Evolutionary conservation across 2,113 vertebrate species (phyloP), one percentile per base, ranked within the genome.

Genomic region (Tetrao urogallus): DNA sequence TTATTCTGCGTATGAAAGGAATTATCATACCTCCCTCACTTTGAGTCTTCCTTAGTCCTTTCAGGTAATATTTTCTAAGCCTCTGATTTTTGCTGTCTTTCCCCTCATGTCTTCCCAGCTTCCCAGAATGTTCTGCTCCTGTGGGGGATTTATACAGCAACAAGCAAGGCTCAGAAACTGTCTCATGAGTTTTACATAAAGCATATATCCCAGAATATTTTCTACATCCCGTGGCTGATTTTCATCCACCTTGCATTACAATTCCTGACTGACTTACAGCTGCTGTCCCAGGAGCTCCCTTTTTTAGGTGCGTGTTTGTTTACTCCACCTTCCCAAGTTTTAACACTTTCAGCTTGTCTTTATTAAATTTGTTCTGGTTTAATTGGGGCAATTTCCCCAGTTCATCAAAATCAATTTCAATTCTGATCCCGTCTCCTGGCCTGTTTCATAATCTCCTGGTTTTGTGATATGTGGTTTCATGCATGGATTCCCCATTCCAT

Each of bases 401-500:
- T 93, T 93, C 65, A 81, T 91, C 80, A 86, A 93, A 77, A 88
- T 72, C 80, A 72, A 0, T 93, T 95, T 66, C 80, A 92, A 47
- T 86, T 94, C 86, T 84, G 38, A 74, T 93, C 22, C 2, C 48
- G 57, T 93, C 95, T 90, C 74, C 72, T 67, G 83, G 60, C 42
- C 38, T 52, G 34, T 58, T 88, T 90, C 60, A 48, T 90, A 81
- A 83, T 94, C 86, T 93, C 42, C 65, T 43, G 2, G 47, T 57
- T 83, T 95, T 88, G 61, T 95, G 88, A 52, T 67, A 84, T 0
- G 2, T 83, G 83, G 65, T 70, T 92, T 93, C 88, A 94, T 90
- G 93, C 88, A 67, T 78, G 90, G 92, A 81, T 90, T 95, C 88
- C 88, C 93, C 52, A 52, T 83, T 74, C 86, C 76, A 86, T 92